Conservation (phyloP, 2,113 vertebrate species). For the Cranoglanis bouderius region DNA sequence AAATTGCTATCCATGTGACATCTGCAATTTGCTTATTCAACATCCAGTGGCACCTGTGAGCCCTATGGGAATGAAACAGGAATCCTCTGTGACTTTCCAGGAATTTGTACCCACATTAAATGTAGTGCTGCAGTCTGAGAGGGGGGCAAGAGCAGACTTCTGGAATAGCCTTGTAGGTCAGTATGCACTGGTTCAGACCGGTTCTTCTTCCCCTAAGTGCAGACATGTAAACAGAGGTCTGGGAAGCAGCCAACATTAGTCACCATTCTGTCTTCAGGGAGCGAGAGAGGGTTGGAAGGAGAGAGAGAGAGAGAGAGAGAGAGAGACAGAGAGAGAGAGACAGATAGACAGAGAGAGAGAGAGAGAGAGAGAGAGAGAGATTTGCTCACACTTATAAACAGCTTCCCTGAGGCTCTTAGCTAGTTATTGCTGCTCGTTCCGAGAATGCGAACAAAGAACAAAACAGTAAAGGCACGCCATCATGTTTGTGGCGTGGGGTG, state of each 20-base stretch:
- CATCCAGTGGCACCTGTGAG: conserved; percentile 31
- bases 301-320: conserved; percentile 14
- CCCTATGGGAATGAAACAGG: conserved; percentile 22
- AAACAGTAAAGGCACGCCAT: conserved; percentile 25
- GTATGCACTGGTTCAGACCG: conserved; percentile 72
- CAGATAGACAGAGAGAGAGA: conserved; percentile 15
- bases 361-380: conserved; percentile 7
- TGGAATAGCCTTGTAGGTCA: conserved; percentile 60
- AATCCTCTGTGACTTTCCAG: conserved; percentile 61
- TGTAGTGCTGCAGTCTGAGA: conserved; percentile 54
- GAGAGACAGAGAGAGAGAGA: conserved; percentile 23
- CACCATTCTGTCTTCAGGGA: conserved; percentile 53
- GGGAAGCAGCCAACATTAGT: conserved; percentile 58
- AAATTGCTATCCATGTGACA: conserved; percentile 36
- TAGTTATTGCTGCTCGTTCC: conserved; percentile 7
- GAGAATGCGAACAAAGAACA: conserved; percentile 21
- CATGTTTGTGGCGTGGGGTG: background rate
- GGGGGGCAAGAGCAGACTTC: conserved; percentile 50
- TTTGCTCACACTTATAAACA: conserved; percentile 48
- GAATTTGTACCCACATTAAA: conserved; percentile 61
- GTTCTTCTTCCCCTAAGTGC: conserved; percentile 62
- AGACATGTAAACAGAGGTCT: conserved; percentile 63
- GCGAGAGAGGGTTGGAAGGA: conserved; percentile 3
- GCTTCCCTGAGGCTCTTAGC: conserved; percentile 35
- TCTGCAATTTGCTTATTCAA: conserved; percentile 54